Evolutionary conservation across 2,888 invertebrate genomes (phyloP).

Genomic region (Sphaeridia pumilis): DNA sequence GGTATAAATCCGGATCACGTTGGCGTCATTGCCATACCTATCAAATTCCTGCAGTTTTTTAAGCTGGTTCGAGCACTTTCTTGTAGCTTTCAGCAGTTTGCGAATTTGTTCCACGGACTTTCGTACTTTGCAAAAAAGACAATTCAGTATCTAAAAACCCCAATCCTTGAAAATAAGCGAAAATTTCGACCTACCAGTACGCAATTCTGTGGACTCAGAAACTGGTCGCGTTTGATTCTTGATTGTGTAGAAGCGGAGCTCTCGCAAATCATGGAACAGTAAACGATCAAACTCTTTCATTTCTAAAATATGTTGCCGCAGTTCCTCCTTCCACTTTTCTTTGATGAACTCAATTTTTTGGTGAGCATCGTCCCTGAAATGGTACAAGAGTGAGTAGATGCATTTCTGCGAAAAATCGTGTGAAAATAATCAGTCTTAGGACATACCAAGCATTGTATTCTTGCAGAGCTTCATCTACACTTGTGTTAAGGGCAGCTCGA

Average conservation of each 20-base stretch:
- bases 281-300: conserved; percentile 15
- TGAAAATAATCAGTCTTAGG: background rate
- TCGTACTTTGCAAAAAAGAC: background rate
- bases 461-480: conserved; percentile 8
- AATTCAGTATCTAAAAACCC: background rate
- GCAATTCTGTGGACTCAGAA: background rate
- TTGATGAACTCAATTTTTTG: conserved; percentile 9
- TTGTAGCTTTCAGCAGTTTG: background rate
- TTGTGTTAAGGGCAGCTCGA: background rate
- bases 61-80: background rate
- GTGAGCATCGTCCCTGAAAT: conserved; percentile 10
- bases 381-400: background rate
- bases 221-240: conserved; percentile 9
- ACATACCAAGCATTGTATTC: conserved; percentile 11
- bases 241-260: conserved; percentile 12
- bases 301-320: conserved; percentile 8
- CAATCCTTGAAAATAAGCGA: background rate
- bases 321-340: conserved; percentile 15
- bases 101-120: background rate
- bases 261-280: conserved; percentile 12
- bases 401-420: background rate
- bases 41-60: conserved; percentile 10
- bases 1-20: conserved; percentile 7
- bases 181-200: conserved; percentile 3
- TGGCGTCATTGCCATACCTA: conserved; percentile 1